These are phyloP conservation scores for Colletes latitarsis DNA, from an alignment of 1,140 invertebrate species.

Conservation along the genomic window DNA sequence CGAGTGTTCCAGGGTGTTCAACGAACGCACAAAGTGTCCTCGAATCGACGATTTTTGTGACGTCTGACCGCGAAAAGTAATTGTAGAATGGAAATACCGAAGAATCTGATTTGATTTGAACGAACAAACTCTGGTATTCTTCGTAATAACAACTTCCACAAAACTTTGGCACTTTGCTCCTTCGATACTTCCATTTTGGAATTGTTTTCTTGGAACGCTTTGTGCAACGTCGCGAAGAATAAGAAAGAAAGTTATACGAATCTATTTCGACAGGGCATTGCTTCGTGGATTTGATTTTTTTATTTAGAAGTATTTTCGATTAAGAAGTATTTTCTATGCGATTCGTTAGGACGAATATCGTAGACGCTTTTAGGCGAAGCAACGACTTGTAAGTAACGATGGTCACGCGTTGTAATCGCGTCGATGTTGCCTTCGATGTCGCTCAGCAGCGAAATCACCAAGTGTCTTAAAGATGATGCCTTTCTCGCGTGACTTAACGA, in stretches of 20 bases:
- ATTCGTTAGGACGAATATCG: constrained; percentile 14
- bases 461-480: constrained; percentile 67
- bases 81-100: too few relatives aligned
- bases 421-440: constrained; percentile 61
- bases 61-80: too few relatives aligned
- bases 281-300: background rate
- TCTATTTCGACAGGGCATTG: constrained; percentile 15
- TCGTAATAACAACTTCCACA: too few relatives aligned
- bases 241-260: background rate
- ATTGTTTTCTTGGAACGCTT: background rate
- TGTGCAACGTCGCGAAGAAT: background rate
- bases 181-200: too few relatives aligned
- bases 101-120: too few relatives aligned
- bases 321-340: background rate
- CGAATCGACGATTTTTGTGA: background rate
- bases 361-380: constrained; percentile 1
- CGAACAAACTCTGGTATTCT: too few relatives aligned
- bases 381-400: background rate
- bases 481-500: constrained; percentile 47
- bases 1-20: too few relatives aligned
- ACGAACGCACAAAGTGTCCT: background rate
- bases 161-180: too few relatives aligned
- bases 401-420: constrained; percentile 10
- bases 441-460: constrained; percentile 39
- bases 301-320: background rate